Evolutionary conservation across 2,888 invertebrate species (phyloP).

Genomic region (Terebella lapidaria): DNA sequence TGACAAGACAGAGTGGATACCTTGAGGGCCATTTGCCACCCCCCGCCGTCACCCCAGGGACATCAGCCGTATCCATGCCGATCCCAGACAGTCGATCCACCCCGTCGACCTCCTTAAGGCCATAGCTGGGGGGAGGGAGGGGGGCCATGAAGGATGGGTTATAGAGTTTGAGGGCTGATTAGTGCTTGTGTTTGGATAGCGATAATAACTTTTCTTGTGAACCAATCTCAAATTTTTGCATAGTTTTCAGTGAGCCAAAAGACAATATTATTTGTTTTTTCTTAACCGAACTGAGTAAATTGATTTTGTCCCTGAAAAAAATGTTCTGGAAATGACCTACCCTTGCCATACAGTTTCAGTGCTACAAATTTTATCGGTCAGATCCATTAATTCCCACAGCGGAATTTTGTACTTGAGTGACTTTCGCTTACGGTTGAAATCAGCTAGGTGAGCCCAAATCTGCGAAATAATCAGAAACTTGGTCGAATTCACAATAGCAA

Average conservation of each 20-base stretch:
- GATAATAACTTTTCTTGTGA: too few relatives aligned
- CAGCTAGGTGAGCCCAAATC: conserved; percentile 14
- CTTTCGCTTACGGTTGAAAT: conserved; percentile 19
- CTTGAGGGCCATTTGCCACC: conserved; percentile 53
- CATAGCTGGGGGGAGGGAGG: conserved; percentile 50
- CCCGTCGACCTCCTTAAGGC: conserved; percentile 44
- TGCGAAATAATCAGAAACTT: too few relatives aligned
- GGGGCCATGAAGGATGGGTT: too few relatives aligned
- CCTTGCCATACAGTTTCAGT: conserved; percentile 11
- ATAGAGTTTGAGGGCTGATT: too few relatives aligned
- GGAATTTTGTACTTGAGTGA: conserved; percentile 28
- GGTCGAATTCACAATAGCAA: too few relatives aligned
- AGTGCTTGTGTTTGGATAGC: too few relatives aligned
- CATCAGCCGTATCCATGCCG: conserved; percentile 39
- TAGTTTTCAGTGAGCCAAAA: too few relatives aligned
- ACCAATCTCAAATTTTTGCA: too few relatives aligned
- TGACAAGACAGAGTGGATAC: too few relatives aligned
- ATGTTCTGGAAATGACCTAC: conserved; percentile 9
- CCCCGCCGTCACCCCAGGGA: conserved; percentile 48
- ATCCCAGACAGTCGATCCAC: conserved; percentile 45
- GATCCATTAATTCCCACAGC: conserved; percentile 37
- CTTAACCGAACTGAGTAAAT: too few relatives aligned
- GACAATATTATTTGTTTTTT: too few relatives aligned
- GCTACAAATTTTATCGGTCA: conserved; percentile 32
- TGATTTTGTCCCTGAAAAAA: too few relatives aligned